phyloP scores from a whole-genome alignment of 2,888 invertebrate genomes.

The Phlogophora meticulosa region DNA sequence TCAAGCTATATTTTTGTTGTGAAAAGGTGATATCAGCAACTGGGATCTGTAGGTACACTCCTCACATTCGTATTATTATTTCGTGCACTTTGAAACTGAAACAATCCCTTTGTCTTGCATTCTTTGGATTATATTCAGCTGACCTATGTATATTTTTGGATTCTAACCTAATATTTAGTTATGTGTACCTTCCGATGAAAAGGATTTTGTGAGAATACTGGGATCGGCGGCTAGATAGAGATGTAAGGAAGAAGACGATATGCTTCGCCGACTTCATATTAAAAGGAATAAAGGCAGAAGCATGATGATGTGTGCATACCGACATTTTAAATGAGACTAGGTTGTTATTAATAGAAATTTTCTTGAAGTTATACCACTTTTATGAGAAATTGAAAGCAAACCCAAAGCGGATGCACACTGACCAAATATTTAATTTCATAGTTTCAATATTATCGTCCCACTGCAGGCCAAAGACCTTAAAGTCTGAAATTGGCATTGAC shows the following conservation, averaged over 20 bases:
- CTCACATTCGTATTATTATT: neutral
- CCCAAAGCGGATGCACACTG: neutral
- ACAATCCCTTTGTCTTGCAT: neutral
- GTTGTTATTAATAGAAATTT: neutral
- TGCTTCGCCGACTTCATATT: neutral
- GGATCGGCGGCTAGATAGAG: neutral
- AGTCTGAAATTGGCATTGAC: neutral
- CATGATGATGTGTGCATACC: neutral
- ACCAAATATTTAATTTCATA: neutral
- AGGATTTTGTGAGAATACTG: neutral
- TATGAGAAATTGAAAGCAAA: neutral
- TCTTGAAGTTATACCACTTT: neutral
- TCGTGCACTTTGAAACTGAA: constrained; percentile 5
- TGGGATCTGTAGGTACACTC: neutral
- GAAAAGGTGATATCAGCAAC: neutral
- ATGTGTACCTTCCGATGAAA: neutral
- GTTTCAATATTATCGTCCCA: neutral
- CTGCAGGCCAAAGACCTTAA: neutral
- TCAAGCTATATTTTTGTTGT: neutral
- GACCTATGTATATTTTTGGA: neutral
- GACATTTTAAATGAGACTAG: neutral
- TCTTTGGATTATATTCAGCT: neutral
- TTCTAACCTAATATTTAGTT: neutral
- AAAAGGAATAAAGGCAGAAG: too few relatives aligned
- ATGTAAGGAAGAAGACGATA: neutral